Evolutionary conservation across 2,888 invertebrate genomes (phyloP).

Genomic region (Scrobipalpa costella): DNA sequence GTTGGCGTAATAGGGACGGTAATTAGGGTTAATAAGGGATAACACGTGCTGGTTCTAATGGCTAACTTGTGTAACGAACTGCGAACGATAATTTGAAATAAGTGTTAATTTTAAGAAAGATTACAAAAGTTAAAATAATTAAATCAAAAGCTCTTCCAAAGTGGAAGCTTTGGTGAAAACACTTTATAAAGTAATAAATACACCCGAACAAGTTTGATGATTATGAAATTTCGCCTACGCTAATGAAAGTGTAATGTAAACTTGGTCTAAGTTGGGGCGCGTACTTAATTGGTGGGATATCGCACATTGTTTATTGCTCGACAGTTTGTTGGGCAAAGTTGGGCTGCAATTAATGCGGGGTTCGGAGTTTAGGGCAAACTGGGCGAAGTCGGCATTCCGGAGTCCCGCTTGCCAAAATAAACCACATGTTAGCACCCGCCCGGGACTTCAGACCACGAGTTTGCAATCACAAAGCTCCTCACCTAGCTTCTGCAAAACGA

Average conservation of each 20-base stretch:
- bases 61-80: neutral
- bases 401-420: slow-evolving; percentile 31
- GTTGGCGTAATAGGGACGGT: neutral
- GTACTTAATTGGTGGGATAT: slow-evolving; percentile 59
- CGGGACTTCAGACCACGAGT: slow-evolving; percentile 37
- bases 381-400: slow-evolving; percentile 35
- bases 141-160: slow-evolving; percentile 1
- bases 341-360: slow-evolving; percentile 49
- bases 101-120: slow-evolving; percentile 16
- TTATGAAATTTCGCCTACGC: slow-evolving; percentile 20
- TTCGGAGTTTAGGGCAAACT: too few species aligned
- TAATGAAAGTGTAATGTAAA: slow-evolving; percentile 30
- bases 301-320: slow-evolving; percentile 57
- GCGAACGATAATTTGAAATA: neutral
- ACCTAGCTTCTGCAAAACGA: slow-evolving; percentile 33
- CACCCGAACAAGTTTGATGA: slow-evolving; percentile 16
- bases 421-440: slow-evolving; percentile 46
- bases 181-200: slow-evolving; percentile 17
- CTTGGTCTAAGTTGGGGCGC: slow-evolving; percentile 35
- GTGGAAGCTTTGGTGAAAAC: neutral
- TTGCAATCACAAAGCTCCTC: slow-evolving; percentile 1
- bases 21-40: slow-evolving; percentile 15
- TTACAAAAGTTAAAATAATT: neutral
- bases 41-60: slow-evolving; percentile 12
- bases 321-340: slow-evolving; percentile 53